These are phyloP conservation scores for Macrotis lagotis DNA, from an alignment of 2,113 vertebrate genomes.

Conservation along the genomic window DNA sequence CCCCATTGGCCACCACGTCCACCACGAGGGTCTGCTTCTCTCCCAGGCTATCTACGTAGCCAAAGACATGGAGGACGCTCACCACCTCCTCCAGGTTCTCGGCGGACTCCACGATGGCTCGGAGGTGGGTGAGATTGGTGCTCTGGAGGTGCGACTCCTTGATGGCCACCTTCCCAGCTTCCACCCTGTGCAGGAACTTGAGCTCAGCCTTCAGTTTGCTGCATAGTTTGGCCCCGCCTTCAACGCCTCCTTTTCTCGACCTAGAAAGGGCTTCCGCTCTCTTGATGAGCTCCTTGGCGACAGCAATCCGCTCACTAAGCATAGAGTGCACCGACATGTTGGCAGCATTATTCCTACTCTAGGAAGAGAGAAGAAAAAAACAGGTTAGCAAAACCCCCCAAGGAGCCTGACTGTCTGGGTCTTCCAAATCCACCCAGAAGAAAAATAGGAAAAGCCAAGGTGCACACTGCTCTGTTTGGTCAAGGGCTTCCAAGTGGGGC, in stretches of 20 bases:
- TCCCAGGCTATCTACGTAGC: conserved; percentile 87
- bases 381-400: not conserved
- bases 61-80: conserved; percentile 92
- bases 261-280: conserved; percentile 88
- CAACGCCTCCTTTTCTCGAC: conserved; percentile 86
- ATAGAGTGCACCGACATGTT: conserved; percentile 90
- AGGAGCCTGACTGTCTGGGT: too few species aligned
- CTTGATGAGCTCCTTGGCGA: conserved; percentile 90
- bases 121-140: conserved; percentile 95
- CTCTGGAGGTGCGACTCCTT: conserved; percentile 97
- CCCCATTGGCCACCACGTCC: conserved; percentile 93
- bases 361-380: conserved; percentile 55
- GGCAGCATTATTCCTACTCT: conserved; percentile 87
- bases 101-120: conserved; percentile 91
- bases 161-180: conserved; percentile 89
- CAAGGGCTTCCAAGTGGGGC: not conserved
- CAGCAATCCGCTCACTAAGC: conserved; percentile 89
- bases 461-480: fast-evolving
- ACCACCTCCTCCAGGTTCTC: conserved; percentile 90
- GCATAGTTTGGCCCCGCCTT: conserved; percentile 93
- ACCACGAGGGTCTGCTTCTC: conserved; percentile 91
- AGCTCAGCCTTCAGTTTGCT: conserved; percentile 93
- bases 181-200: conserved; percentile 93
- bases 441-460: too few species aligned
- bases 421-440: not conserved